Percentiles rank a stretch among this genome's conserved stretches.
These are phyloP conservation scores for Stichopus chloronotus DNA, from an alignment of 35 echinoderm and acorn worm species.

Conservation along the genomic window DNA sequence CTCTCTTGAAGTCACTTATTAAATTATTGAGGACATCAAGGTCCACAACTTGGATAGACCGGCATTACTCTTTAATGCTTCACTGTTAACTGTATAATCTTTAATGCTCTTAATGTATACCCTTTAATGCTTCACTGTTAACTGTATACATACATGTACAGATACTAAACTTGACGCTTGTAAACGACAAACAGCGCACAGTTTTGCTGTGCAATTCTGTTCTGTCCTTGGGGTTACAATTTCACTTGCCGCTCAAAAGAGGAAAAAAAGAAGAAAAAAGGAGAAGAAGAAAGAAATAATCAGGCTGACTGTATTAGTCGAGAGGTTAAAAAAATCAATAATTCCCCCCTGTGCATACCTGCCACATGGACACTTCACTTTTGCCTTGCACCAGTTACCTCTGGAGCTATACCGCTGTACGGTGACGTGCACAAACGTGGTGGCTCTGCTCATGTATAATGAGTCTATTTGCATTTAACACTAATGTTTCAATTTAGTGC, in stretches of 20 bases:
- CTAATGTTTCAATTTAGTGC: constrained; percentile 49
- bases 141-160: too few relatives aligned
- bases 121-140: too few relatives aligned
- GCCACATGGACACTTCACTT: constrained; percentile 46
- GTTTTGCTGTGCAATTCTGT: too few relatives aligned
- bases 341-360: not conserved
- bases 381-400: constrained; percentile 49
- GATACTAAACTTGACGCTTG: too few relatives aligned
- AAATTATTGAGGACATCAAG: too few relatives aligned
- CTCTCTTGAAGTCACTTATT: too few relatives aligned
- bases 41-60: too few relatives aligned
- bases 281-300: not conserved
- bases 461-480: constrained; percentile 40
- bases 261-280: not conserved
- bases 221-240: not conserved
- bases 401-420: not conserved
- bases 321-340: constrained; percentile 29
- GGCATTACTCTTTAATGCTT: too few relatives aligned
- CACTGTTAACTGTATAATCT: too few relatives aligned
- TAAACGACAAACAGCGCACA: too few relatives aligned
- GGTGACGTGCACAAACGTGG: not conserved
- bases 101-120: too few relatives aligned
- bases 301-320: not conserved
- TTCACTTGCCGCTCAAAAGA: not conserved
- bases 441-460: constrained; percentile 15